Conservation (phyloP, 1,140 invertebrate species). For the Euwallacea similis region DNA sequence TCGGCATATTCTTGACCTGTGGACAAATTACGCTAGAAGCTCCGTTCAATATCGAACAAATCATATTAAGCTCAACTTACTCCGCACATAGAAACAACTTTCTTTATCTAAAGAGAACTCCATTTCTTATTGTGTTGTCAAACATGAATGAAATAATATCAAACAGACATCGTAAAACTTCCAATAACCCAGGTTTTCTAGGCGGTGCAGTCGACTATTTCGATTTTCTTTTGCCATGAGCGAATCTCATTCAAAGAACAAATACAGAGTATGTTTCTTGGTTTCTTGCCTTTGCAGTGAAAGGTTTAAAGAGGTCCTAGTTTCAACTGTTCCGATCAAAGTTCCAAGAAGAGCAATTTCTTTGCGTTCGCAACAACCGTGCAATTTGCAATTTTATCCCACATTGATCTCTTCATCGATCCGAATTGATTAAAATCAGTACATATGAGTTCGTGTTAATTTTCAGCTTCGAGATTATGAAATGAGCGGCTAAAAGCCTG, state of each 20-base stretch:
- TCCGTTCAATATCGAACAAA: background rate
- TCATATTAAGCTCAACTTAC: no score
- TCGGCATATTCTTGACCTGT: background rate
- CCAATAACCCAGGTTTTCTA: constrained; percentile 3
- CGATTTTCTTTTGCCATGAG: constrained; percentile 12
- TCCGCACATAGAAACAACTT: background rate
- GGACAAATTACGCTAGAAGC: background rate
- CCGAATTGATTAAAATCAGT: no score
- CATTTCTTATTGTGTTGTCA: background rate
- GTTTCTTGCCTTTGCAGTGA: background rate
- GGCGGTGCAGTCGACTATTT: constrained; percentile 8
- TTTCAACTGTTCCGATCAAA: no score
- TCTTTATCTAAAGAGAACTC: background rate
- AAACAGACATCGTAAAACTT: constrained; percentile 20
- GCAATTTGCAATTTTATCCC: no score
- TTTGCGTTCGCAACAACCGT: no score
- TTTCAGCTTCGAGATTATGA: no score
- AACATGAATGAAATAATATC: constrained; percentile 13
- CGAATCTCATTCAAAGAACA: background rate
- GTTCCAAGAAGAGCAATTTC: no score
- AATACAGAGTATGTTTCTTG: background rate
- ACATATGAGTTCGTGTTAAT: no score
- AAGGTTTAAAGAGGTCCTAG: background rate
- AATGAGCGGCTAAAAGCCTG: background rate
- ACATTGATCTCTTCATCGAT: no score